Conservation (phyloP, 2,113 vertebrate species). For the Haemorhous mexicanus region DNA sequence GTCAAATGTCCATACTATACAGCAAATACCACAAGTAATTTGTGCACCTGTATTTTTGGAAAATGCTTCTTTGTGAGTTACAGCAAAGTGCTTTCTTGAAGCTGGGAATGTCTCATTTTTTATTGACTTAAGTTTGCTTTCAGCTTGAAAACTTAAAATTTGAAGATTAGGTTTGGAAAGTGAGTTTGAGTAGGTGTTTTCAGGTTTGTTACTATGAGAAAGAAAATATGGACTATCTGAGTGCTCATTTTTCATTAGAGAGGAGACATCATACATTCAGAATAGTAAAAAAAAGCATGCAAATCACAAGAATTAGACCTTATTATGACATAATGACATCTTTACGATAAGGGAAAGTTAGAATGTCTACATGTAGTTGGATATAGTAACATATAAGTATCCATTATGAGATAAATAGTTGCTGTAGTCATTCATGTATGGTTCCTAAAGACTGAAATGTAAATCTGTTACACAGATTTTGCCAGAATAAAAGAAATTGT, state of each 20-base stretch:
- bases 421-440: background rate
- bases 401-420: background rate
- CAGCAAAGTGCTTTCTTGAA: conserved; percentile 46
- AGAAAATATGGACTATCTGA: background rate
- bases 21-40: conserved; percentile 43
- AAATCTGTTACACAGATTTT: background rate
- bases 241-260: background rate
- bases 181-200: background rate
- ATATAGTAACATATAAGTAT: conserved; percentile 55
- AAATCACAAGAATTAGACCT: conserved; percentile 46
- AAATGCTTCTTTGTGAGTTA: conserved; percentile 18
- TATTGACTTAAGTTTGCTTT: conserved; percentile 60
- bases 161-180: background rate
- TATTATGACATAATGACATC: conserved; percentile 61
- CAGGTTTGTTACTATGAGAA: background rate
- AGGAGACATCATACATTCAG: background rate
- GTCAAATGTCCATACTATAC: conserved; percentile 39
- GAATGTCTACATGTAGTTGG: conserved; percentile 14
- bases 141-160: conserved; percentile 6
- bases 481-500: background rate
- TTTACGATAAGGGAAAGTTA: conserved; percentile 60
- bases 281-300: background rate
- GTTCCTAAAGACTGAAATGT: background rate
- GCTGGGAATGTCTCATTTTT: conserved; percentile 29
- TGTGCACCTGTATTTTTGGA: conserved; percentile 52